Evolutionary conservation across 2,888 invertebrate species (phyloP), one percentile per base, ranked within the genome.

Genomic region (Dicyrtomina minuta): DNA sequence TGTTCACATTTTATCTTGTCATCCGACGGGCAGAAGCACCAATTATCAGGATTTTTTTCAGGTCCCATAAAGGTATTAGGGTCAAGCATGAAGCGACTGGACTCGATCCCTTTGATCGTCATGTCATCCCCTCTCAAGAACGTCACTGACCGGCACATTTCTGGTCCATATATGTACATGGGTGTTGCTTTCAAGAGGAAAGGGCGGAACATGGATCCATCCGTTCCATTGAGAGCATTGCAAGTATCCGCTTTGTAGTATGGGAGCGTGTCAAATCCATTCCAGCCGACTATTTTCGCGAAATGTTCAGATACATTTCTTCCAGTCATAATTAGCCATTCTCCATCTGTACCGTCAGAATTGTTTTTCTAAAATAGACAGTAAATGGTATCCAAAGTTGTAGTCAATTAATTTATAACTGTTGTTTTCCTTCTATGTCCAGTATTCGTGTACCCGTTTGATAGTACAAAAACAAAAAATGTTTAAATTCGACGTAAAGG

Each of bases 141-240:
- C 3, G 24, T 13, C 12, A 74, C 55, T 3, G 76, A 80, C 77
- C 81, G 77, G 76, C 82, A 82, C 39, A 82, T 74, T 72, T 81
- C 80, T 1, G 80, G 75, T 41, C 79, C 76, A 70, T 80, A 82
- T 17, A 81, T 75, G 41, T 79, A 78, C 17, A 81, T 67, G 3
- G 70, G 65, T 13, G 77, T 75, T 5, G 77, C 76, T 51, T 78
- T 79, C 49, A 76, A 76, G 6, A 82, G 71, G 33, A 79, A 79
- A 10, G 81, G 80, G 24, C 79, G 78, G 74, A 79, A 82, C 44
- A 76, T 73, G 0, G 72, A 71, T 41, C 72, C 79, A 26, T 74
- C 75, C 6, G 76, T 76, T 39, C 77, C 77, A 33, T 76, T 75
- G 1, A 77, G 20, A 15, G 79, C 62, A 79, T 80, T 60, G 80